Evolutionary conservation across 2,888 invertebrate species (phyloP).

Genomic region (Caenorhabditis uteleia): DNA sequence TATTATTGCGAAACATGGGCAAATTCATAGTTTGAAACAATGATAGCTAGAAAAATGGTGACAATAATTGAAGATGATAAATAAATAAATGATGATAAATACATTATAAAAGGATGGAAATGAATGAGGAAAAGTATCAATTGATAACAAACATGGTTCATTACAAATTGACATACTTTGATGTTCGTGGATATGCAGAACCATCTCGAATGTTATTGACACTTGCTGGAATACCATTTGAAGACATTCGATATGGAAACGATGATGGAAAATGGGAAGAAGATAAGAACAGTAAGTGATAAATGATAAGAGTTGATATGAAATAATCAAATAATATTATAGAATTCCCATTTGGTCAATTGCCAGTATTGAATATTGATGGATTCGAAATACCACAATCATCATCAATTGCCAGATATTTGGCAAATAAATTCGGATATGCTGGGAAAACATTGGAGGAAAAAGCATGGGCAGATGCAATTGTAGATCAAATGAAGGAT

Average conservation of each 20-base stretch:
- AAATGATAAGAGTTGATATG: too few species aligned
- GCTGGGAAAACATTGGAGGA: constrained; percentile 28
- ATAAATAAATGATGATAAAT: too few species aligned
- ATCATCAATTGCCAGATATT: constrained; percentile 14
- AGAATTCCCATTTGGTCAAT: constrained; percentile 17
- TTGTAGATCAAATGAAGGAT: constrained; percentile 33
- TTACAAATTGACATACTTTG: constrained; percentile 9
- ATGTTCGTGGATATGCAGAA: constrained; percentile 4
- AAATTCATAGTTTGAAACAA: too few species aligned
- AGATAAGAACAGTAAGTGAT: constrained; percentile 2
- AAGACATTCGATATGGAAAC: constrained; percentile 2
- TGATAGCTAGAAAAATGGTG: too few species aligned
- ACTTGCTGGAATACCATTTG: constrained; percentile 1
- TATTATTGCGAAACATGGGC: too few species aligned
- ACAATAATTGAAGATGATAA: too few species aligned
- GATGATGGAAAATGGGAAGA: constrained; percentile 1
- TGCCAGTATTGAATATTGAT: constrained; percentile 19
- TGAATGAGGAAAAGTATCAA: too few species aligned
- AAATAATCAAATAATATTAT: constrained; percentile 1
- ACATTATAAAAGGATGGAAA: too few species aligned
- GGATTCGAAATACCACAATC: constrained; percentile 29
- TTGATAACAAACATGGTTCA: too few species aligned
- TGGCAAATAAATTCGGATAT: constrained; percentile 26
- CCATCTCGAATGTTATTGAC: constrained; percentile 1
- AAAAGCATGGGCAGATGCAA: constrained; percentile 30